Evolutionary conservation across 2,113 vertebrate genomes (phyloP).

Genomic region (Cisticola juncidis): DNA sequence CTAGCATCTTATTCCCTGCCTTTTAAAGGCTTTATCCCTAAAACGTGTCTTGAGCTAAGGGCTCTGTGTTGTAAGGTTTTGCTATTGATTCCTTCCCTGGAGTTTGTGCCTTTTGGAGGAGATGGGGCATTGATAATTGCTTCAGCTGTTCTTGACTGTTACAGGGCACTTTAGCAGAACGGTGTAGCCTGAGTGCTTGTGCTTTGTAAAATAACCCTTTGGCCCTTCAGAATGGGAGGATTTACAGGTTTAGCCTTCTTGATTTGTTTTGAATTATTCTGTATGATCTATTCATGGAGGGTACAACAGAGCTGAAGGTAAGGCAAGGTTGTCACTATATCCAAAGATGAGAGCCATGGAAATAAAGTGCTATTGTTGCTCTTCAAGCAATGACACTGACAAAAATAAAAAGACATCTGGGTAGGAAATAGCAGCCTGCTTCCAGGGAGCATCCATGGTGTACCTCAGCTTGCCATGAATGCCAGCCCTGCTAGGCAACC

Average conservation of each 20-base stretch:
- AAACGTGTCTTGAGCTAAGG: neutral
- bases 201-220: neutral
- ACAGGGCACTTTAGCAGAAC: constrained; percentile 5
- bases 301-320: neutral
- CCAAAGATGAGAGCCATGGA: neutral
- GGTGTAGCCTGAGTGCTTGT: neutral
- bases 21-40: constrained; percentile 15
- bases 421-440: constrained; percentile 33
- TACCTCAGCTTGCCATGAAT: constrained; percentile 71
- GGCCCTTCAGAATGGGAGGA: neutral
- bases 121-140: constrained; percentile 22
- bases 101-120: constrained; percentile 1
- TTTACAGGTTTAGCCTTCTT: constrained; percentile 18
- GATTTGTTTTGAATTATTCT: constrained; percentile 7
- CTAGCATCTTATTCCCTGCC: neutral
- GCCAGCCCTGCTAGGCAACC: constrained; percentile 77
- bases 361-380: neutral
- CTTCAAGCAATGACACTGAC: neutral
- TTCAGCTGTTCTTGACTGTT: constrained; percentile 20
- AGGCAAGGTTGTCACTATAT: neutral
- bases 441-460: constrained; percentile 46
- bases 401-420: constrained; percentile 24
- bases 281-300: neutral
- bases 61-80: constrained; percentile 7
- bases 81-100: constrained; percentile 12